These are phyloP conservation scores for Bombus difficillimus DNA, from an alignment of 1,140 invertebrate genomes.

Conservation along the genomic window DNA sequence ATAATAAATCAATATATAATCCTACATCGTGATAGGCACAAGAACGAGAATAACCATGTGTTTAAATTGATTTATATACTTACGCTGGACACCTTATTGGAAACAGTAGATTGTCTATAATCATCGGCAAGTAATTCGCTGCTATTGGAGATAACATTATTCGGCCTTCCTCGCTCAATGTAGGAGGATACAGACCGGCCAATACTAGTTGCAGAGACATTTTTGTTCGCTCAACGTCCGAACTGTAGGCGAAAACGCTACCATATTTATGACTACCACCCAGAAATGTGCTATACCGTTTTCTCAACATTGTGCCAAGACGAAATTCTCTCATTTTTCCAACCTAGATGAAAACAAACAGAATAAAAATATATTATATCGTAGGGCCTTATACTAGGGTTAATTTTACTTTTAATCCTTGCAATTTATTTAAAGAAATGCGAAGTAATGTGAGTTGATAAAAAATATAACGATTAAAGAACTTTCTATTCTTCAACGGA, in stretches of 20 bases:
- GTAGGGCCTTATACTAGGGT: background rate
- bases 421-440: background rate
- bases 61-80: background rate
- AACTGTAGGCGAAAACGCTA: constrained; percentile 80
- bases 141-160: constrained; percentile 73
- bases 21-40: too few species aligned
- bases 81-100: background rate
- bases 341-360: constrained; percentile 70
- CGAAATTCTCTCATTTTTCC: constrained; percentile 83
- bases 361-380: background rate
- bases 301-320: constrained; percentile 82
- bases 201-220: constrained; percentile 84
- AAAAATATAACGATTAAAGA: background rate
- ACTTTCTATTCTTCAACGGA: background rate
- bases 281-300: constrained; percentile 82
- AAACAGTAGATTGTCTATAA: constrained; percentile 49
- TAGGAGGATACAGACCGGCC: constrained; percentile 83
- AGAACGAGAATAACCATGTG: background rate
- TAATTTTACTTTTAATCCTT: background rate
- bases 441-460: too few species aligned
- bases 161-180: constrained; percentile 78
- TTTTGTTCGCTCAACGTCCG: constrained; percentile 84
- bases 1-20: too few species aligned
- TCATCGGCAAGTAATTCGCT: constrained; percentile 43
- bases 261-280: constrained; percentile 79